Conservation (phyloP, 1,140 invertebrate genomes). For the Drosophila funebris region DNA sequence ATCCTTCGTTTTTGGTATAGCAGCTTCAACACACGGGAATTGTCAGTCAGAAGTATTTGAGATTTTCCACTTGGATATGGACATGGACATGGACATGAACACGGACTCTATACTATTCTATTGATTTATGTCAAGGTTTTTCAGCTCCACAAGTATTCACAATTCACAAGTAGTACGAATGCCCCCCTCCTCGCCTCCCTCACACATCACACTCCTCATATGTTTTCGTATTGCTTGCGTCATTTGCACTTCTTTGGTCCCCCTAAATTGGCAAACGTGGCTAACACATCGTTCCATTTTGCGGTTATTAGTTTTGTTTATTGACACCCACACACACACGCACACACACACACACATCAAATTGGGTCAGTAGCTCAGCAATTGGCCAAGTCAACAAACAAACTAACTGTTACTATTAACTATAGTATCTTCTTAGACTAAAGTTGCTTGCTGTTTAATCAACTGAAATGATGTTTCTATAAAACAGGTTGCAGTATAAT, state of each 20-base stretch:
- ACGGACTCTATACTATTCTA: conserved; percentile 30
- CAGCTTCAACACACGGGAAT: conserved; percentile 50
- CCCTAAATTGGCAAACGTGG: conserved; percentile 21
- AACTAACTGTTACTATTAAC: no score
- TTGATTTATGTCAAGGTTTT: conserved; percentile 70
- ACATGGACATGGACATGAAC: no score
- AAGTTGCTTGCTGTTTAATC: no score
- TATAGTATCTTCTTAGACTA: no score
- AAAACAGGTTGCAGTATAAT: no score
- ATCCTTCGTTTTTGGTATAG: conserved; percentile 27
- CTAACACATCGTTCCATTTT: no score
- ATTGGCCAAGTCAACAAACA: neutral
- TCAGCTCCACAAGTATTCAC: conserved; percentile 2
- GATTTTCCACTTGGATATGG: conserved; percentile 27
- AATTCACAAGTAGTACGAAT: no score
- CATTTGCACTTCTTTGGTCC: conserved; percentile 70
- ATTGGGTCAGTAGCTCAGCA: conserved; percentile 3
- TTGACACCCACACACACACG: no score
- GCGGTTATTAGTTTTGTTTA: conserved; percentile 70
- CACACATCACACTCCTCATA: no score
- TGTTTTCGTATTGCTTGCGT: conserved; percentile 60
- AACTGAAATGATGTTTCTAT: no score
- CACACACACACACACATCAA: neutral
- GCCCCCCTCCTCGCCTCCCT: no score
- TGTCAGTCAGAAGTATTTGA: conserved; percentile 52